These are phyloP conservation scores for Polypedilum vanderplanki DNA, from an alignment of 1,140 invertebrate species.

Conservation along the genomic window DNA sequence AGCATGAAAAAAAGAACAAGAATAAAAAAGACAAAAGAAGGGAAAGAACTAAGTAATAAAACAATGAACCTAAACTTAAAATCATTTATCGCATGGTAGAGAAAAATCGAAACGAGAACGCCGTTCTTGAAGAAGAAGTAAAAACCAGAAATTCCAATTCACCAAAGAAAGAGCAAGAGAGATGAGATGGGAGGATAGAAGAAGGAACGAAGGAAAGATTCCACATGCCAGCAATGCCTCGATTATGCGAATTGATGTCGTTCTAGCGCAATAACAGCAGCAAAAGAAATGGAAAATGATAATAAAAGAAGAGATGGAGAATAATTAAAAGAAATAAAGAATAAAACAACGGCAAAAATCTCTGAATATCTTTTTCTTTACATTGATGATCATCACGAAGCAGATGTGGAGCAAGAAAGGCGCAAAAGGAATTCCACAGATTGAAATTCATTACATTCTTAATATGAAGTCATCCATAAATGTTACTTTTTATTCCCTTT, in stretches of 20 bases:
- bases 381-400: background rate
- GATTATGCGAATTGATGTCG: background rate
- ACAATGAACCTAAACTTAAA: background rate
- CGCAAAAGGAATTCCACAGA: background rate
- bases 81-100: too few relatives aligned
- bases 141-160: background rate
- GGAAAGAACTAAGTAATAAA: background rate
- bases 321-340: background rate
- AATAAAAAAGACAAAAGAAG: background rate
- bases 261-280: background rate
- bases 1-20: background rate
- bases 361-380: background rate
- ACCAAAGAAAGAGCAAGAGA: too few relatives aligned
- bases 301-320: background rate
- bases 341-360: background rate
- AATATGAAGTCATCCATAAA: conserved; percentile 19
- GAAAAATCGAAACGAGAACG: too few relatives aligned
- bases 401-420: conserved; percentile 2
- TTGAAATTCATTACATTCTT: background rate
- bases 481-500: background rate
- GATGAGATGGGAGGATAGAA: background rate
- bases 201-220: too few relatives aligned
- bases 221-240: background rate
- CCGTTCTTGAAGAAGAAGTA: background rate
- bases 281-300: background rate